Base-by-base conservation (phyloP, 2,113 vertebrate genomes). In the Clupea harengus region DNA sequence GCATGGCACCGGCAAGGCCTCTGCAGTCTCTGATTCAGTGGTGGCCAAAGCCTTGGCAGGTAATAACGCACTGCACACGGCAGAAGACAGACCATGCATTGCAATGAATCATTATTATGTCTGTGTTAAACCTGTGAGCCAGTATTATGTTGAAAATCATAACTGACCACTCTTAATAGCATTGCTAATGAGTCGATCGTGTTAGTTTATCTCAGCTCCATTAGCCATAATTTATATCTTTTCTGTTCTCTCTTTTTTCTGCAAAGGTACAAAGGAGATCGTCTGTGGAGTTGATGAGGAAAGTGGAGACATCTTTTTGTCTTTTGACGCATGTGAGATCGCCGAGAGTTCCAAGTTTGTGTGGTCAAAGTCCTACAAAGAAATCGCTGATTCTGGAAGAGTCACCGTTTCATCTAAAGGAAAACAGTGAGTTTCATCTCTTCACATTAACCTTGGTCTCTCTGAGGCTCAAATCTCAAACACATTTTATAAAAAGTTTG, bases 291-390 rank as follows among this genome's bases (percentile, higher is more conserved):
- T 99, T 64, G 97, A 99, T 80, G 97, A 97, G 20, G 95, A 97
- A 54, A 95, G 93, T 2, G 98, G 98, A 60, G 96, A 98, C 89
- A 90, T 99, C 94, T 99, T 96, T 93, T 91, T 99, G 90, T 95
- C 92, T 10, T 97, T 98, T 17, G 96, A 98, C 49, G 98, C 98
- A 90, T 95, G 94, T 78, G 98, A 99, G 89, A 91, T 96, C 87
- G 95, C 95, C 0, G 97, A 97, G 22, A 96, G 93, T 2, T 99
- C 98, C 44, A 92, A 95, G 84, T 99, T 99, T 89, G 88, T 91
- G 0, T 99, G 98, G 98, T 96, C 97, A 18, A 99, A 97, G 94
- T 96, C 97, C 17, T 99, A 99, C 84, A 96, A 97, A 89, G 92
- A 96, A 81, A 93, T 99, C 0, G 88, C 89, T 0, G 97, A 97